Base-by-base conservation (phyloP, 2,888 invertebrate species). In the Nephrotoma flavescens region DNA sequence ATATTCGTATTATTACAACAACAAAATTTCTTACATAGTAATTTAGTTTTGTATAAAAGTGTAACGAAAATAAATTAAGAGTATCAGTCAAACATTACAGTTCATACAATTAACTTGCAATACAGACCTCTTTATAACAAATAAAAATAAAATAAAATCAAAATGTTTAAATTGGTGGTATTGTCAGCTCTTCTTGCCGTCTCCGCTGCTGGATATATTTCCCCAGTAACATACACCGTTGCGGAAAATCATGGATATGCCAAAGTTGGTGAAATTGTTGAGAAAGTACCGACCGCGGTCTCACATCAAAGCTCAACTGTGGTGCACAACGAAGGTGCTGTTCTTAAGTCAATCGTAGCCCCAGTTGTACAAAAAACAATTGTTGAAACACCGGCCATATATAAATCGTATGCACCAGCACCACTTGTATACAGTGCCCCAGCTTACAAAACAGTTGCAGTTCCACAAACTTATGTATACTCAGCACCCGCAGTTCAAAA, bases 121-220 rank as follows among this genome's bases (percentile, higher is more conserved):
- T n/a, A 85, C 87, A 87, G 47, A 87, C 86, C 31, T 19, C 19
- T 57, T 85, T 85, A n/a, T n/a, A 11, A 41, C n/a, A 86, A 85
- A 41, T 9, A 87, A 85, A 85, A 11, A 15, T n/a, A 86, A 85
- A 41, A 9, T 86, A 85, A 85, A 88, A 47, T 12, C 7, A 89
- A 91, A 89, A 89, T 52, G 52, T 52, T 42, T 42, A 86, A 85
- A 52, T 52, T 91, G 93, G 93, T 94, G 93, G 94, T 94, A 92
- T 93, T 94, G 91, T 93, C 93, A 91, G 93, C 93, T 92, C 91
- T 94, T 88, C 91, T 93, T 90, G 93, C 94, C 87, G 89, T 90
- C 84, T 91, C 90, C 47, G 89, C 90, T 86, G 91, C 90, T 47
- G 83, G 83, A 83, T 41, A 12, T 41, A 15, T 83, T 2, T 41